Evolutionary conservation across 2,113 vertebrate species (phyloP), one percentile per base, ranked within the genome.

Genomic region (Neofelis nebulosa): DNA sequence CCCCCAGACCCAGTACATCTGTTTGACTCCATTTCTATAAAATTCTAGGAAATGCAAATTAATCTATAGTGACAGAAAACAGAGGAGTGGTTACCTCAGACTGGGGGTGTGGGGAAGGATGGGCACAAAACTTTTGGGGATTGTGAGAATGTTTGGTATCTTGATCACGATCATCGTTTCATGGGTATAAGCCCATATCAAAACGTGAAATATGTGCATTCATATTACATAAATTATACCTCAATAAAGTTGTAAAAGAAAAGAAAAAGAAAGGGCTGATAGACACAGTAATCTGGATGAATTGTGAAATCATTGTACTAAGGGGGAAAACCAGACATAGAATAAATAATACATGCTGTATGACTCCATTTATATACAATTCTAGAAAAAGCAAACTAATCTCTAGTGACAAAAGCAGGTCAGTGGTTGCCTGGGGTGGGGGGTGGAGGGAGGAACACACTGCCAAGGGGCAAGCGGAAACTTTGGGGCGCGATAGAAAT

Each of bases 31-130:
- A 29, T 82, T 45, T 78, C 50, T 81, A 55, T 94, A 55, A 63
- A 91, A 88, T 55, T 76, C 74, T 97, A 74, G 76, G 87, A 76
- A 82, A 52, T 78, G 15, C 18, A 83, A 78, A 82, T n/a, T 61
- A 48, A 52, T 33, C 36, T 73, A 15, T 5, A 80, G 57, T 27
- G 86, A 69, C 41, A 83, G 48, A 85, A 92, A 66, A 33, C 73
- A 55, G 63, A 11, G 45, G 14, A 19, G n/a, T 31, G 6, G 25
- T 45, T 63, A 13, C 31, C 29, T 76, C 31, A 36, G 31, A 68
- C 31, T 45, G 4, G 15, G 12, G 14, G 14, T 12, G 19, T 65
- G 36, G n/a, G 19, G 36, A 71, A 41, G 31, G n/a, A 48, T 13
- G 13, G 79, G 36, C 31, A 14, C 48, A 45, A 55, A 29, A 55